Evolutionary conservation across 1,140 invertebrate genomes (phyloP).

Genomic region (Gonatopus flavifemur): DNA sequence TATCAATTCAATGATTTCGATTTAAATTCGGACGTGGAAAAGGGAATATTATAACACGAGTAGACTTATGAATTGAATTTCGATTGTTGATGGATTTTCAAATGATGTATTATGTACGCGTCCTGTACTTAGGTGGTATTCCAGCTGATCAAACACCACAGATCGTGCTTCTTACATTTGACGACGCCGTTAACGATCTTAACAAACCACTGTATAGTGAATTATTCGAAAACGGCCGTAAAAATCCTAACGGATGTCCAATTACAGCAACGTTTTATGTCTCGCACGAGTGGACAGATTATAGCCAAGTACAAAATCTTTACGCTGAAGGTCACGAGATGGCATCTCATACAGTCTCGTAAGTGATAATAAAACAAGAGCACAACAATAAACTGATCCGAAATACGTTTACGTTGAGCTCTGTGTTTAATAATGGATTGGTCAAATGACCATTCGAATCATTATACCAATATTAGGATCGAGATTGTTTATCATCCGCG

Average conservation of each 20-base stretch:
- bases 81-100: too few relatives aligned
- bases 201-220: constrained; percentile 89
- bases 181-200: constrained; percentile 92
- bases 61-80: background rate
- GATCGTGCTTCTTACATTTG: constrained; percentile 89
- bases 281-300: constrained; percentile 97
- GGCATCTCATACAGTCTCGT: constrained; percentile 95
- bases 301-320: constrained; percentile 94
- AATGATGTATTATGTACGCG: constrained; percentile 7
- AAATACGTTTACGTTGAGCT: too few relatives aligned
- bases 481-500: too few relatives aligned
- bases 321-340: constrained; percentile 94
- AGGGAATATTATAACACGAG: too few relatives aligned
- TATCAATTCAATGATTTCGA: too few relatives aligned
- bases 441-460: too few relatives aligned
- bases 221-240: constrained; percentile 85
- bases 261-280: constrained; percentile 96
- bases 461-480: too few relatives aligned
- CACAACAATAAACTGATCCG: too few relatives aligned
- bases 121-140: constrained; percentile 67
- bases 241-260: constrained; percentile 94
- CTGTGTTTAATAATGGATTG: too few relatives aligned
- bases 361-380: too few relatives aligned
- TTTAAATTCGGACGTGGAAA: too few relatives aligned
- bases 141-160: constrained; percentile 82